phyloP scores from a whole-genome alignment of 1,140 invertebrate genomes.

The Drosophila ogumai region DNA sequence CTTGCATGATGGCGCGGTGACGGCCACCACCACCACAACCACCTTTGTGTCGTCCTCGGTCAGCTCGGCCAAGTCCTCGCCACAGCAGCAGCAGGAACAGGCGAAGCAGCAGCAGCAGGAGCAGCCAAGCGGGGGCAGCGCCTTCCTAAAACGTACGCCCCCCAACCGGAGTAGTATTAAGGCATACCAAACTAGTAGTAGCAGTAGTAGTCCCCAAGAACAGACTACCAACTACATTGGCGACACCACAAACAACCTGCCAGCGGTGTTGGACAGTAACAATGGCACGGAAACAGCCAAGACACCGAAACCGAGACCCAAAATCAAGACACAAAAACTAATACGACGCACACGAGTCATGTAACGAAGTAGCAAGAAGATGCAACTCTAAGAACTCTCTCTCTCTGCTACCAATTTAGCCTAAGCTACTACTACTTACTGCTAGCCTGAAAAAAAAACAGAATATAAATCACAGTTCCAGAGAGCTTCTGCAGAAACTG shows the following conservation, averaged over 20 bases:
- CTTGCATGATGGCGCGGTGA: constrained; percentile 70
- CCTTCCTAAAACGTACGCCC: constrained; percentile 82
- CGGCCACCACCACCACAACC: constrained; percentile 47
- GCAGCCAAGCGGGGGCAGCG: constrained; percentile 56
- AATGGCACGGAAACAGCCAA: constrained; percentile 52
- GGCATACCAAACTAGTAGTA: constrained; percentile 65
- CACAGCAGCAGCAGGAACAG: constrained; percentile 37
- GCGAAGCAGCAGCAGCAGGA: constrained; percentile 41
- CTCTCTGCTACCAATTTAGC: constrained; percentile 43
- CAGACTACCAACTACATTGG: constrained; percentile 82
- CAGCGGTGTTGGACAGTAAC: constrained; percentile 70
- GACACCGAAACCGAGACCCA: constrained; percentile 81
- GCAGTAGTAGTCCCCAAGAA: constrained; percentile 62
- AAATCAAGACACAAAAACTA: constrained; percentile 84
- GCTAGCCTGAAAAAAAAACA: constrained; percentile 29
- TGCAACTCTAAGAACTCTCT: constrained; percentile 18
- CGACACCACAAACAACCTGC: constrained; percentile 81
- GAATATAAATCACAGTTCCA: constrained; percentile 11
- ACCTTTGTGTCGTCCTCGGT: constrained; percentile 68
- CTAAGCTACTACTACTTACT: constrained; percentile 61
- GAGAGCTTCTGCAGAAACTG: constrained; percentile 29
- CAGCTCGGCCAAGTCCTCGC: constrained; percentile 47
- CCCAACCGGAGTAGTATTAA: constrained; percentile 64
- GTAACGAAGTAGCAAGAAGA: constrained; percentile 39
- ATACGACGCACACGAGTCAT: constrained; percentile 84